Conservation (phyloP, 2,888 invertebrate genomes). For the Norana najaformis region DNA sequence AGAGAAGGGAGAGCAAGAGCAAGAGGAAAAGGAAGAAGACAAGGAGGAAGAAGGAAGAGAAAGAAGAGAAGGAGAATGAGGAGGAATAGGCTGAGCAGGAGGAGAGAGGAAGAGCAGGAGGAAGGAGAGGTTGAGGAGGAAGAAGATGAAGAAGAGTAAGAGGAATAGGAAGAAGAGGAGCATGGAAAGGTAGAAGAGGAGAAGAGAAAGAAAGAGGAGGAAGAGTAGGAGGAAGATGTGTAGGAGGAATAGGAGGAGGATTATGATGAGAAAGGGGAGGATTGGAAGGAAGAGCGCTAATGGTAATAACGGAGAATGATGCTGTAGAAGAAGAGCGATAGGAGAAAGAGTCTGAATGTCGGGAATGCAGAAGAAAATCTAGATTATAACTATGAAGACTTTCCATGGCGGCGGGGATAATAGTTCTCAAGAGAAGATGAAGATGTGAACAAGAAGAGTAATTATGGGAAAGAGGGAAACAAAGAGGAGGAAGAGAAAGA, state of each 20-base stretch:
- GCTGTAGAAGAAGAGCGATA: not conserved
- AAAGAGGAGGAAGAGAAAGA: not conserved
- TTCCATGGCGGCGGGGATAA: not conserved
- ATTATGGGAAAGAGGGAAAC: not conserved
- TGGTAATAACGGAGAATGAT: not conserved
- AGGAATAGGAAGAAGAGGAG: not conserved
- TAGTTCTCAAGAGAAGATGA: not conserved
- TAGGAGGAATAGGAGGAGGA: too few relatives aligned
- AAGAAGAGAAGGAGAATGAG: not conserved
- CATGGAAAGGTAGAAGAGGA: not conserved
- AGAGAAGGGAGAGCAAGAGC: too few relatives aligned
- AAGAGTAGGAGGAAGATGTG: too few relatives aligned
- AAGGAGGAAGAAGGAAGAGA: not conserved
- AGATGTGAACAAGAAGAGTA: not conserved
- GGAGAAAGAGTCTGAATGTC: not conserved
- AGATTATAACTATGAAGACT: not conserved
- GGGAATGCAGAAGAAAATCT: not conserved
- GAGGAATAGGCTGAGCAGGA: not conserved
- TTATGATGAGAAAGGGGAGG: too few relatives aligned
- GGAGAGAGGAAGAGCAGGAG: not conserved
- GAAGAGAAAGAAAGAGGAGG: not conserved
- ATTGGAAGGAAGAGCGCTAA: not conserved
- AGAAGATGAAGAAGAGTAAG: not conserved
- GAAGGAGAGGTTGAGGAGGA: not conserved
- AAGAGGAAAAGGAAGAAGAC: too few relatives aligned